Conservation (phyloP, 2,113 vertebrate species). For the Aphelocoma coerulescens region DNA sequence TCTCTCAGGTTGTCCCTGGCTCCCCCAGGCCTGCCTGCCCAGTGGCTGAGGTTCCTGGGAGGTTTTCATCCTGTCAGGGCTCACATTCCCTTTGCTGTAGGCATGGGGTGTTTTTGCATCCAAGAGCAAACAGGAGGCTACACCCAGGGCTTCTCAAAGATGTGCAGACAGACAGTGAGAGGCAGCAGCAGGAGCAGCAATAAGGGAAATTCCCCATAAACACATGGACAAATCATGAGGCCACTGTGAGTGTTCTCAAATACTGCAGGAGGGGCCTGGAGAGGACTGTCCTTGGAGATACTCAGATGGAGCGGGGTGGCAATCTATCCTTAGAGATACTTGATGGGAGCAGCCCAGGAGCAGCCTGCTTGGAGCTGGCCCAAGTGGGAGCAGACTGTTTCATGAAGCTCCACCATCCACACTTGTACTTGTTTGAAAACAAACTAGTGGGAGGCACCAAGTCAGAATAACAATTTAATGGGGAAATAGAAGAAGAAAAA, state of each 20-base stretch:
- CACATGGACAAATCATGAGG: not conserved
- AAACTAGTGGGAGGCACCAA: too few species aligned
- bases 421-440: too few species aligned
- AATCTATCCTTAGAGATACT: not conserved
- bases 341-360: not conserved
- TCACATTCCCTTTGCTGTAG: not conserved
- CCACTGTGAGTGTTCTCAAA: not conserved
- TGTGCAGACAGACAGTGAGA: not conserved
- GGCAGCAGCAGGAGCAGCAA: not conserved
- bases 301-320: rapidly evolving
- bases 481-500: too few species aligned
- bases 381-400: not conserved
- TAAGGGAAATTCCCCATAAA: not conserved
- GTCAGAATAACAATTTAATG: too few species aligned
- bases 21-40: not conserved
- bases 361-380: not conserved
- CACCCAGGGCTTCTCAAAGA: not conserved
- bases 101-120: not conserved
- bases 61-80: not conserved
- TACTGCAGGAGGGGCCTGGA: not conserved
- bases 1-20: not conserved
- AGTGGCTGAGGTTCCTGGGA: not conserved
- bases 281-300: not conserved
- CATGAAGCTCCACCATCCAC: not conserved
- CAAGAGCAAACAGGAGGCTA: not conserved